Conservation (phyloP, 2,797 vertebrate species). For the Caiman crocodilus region DNA sequence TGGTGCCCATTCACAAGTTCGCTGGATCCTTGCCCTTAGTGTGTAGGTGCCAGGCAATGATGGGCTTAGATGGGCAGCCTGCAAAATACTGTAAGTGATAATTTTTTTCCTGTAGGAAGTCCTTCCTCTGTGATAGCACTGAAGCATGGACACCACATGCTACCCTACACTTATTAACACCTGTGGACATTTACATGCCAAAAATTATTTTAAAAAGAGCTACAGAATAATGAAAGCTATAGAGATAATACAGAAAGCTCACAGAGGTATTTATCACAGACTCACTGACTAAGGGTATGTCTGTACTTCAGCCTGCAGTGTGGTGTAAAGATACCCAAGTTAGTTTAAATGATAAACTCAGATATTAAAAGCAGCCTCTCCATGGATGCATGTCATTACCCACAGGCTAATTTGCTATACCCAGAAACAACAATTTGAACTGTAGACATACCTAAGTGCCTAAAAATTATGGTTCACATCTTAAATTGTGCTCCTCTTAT, state of each 20-base stretch:
- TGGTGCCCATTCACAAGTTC: slow-evolving; percentile 87
- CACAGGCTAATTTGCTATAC: not conserved
- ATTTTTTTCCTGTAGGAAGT: slow-evolving; percentile 79
- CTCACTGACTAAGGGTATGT: not conserved
- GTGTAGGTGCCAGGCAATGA: slow-evolving; percentile 87
- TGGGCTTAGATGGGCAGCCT: slow-evolving; percentile 87
- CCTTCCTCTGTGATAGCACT: slow-evolving; percentile 66
- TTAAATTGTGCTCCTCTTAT: not conserved
- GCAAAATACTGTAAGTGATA: slow-evolving; percentile 84
- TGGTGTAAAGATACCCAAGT: not conserved
- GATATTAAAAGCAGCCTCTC: not conserved
- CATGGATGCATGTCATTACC: rapidly evolving
- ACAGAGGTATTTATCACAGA: not conserved
- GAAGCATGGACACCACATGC: slow-evolving; percentile 72
- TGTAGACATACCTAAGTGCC: too few species aligned
- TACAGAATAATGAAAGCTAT: rapidly evolving
- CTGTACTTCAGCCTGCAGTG: rapidly evolving
- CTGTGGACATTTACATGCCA: slow-evolving; percentile 53
- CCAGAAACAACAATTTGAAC: too few species aligned
- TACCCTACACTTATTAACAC: slow-evolving; percentile 73
- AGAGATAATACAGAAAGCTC: not conserved
- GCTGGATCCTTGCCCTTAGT: slow-evolving; percentile 87
- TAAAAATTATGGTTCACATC: not conserved
- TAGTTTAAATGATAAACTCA: not conserved
- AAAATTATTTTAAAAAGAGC: not conserved